phyloP scores from a whole-genome alignment of 53 echinoderm and acorn worm species.

The Patiria pectinifera region DNA sequence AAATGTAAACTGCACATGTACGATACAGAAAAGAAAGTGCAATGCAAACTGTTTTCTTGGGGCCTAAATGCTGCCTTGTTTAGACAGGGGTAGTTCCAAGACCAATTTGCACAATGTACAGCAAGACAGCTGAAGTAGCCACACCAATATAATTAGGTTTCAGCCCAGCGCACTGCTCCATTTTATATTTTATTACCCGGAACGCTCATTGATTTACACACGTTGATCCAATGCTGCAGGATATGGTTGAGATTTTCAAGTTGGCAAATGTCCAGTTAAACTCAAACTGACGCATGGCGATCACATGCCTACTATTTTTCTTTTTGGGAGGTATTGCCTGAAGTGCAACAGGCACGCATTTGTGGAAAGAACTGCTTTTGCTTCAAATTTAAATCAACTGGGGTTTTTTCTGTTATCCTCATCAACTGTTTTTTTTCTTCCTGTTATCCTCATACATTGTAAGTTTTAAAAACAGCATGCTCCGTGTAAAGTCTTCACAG shows the following conservation, averaged over 20 bases:
- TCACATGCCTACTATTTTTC: neutral
- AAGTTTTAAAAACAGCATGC: too few species aligned
- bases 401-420: too few species aligned
- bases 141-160: neutral
- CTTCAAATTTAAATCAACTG: too few species aligned
- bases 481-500: too few species aligned
- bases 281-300: neutral
- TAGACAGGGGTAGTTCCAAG: neutral
- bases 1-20: too few species aligned
- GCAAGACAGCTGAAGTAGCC: neutral
- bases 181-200: neutral
- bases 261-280: neutral
- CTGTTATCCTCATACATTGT: too few species aligned
- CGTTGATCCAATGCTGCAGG: neutral
- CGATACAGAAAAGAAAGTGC: too few species aligned
- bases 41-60: too few species aligned
- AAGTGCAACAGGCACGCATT: neutral
- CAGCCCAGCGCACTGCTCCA: neutral
- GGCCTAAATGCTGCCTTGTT: neutral
- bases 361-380: too few species aligned
- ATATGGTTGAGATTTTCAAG: neutral
- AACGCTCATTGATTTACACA: neutral
- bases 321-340: neutral
- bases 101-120: constrained; percentile 12
- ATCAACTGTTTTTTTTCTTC: too few species aligned